Evolutionary conservation across 2,888 invertebrate species (phyloP), one percentile per base, ranked within the genome.

Genomic region (Strigamia maritima): DNA sequence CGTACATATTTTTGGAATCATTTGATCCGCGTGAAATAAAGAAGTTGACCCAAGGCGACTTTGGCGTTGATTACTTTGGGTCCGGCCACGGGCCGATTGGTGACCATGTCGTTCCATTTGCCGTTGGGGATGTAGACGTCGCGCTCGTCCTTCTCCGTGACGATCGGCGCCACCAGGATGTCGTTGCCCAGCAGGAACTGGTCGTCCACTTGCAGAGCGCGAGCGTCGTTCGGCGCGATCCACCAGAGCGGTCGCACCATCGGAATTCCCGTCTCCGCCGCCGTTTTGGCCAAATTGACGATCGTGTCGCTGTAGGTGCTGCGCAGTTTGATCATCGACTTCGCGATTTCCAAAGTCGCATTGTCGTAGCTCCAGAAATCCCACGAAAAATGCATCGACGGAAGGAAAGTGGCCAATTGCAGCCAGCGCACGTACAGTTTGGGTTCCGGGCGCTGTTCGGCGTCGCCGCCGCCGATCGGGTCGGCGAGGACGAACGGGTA

Each of bases 161-260:
- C 83, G 0, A 95, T 89, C 0, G 95, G 95, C 0, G 95, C 95
- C 0, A 92, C 92, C 79, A 95, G 86, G 60, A 94, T 89, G 77
- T 89, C 88, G 82, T 93, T 92, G 2, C 94, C 95, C 12, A 95
- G 88, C 26, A 94, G 87, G 84, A 90, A 95, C 86, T 94, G 94
- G 80, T 87, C 86, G 79, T 87, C 86, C 80, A 88, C 86, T 19
- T 83, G 84, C 40, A 86, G 86, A 0, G 93, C 91, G 22, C 87
- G 87, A 28, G 85, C 83, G 83, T 94, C 92, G 0, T 84, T 85
- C 0, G 94, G 93, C 82, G 90, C 92, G 0, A 92, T 84, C 94
- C 94, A 95, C 95, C 95, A 95, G 49, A 95, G 88, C 0, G 95
- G 95, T 2, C 92, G 88, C 86, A 93, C 93, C 14, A 94, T 90